These are phyloP conservation scores for Coenonympha arcania DNA, from an alignment of 2,888 invertebrate genomes.

Conservation along the genomic window DNA sequence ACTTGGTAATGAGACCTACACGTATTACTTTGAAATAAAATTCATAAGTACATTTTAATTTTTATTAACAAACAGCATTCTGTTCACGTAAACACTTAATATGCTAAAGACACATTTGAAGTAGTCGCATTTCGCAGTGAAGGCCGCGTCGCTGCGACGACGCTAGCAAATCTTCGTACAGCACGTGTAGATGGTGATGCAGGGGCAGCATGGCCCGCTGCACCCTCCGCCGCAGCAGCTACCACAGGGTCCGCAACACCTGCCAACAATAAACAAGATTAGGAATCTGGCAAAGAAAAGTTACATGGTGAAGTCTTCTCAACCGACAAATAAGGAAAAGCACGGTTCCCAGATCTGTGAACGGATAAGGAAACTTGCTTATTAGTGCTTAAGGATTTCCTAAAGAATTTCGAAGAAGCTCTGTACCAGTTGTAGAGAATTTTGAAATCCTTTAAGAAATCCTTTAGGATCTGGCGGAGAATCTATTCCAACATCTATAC, in stretches of 20 bases:
- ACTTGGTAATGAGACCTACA: no score
- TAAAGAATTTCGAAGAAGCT: no score
- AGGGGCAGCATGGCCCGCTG: conserved; percentile 48
- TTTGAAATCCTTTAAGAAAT: no score
- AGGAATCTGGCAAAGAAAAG: no score
- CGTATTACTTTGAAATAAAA: not conserved
- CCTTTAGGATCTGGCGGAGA: no score
- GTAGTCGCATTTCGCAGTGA: not conserved
- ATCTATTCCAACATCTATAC: no score
- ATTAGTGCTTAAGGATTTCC: no score
- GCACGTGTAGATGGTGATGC: conserved; percentile 62
- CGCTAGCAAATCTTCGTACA: conserved; percentile 63
- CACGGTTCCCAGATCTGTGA: no score
- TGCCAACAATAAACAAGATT: conserved; percentile 28
- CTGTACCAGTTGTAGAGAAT: no score
- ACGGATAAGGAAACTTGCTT: no score
- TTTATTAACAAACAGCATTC: conserved; percentile 6
- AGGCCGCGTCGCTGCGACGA: not conserved
- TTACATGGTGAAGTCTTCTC: no score
- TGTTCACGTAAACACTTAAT: conserved; percentile 6
- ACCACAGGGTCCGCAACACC: conserved; percentile 38
- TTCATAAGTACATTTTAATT: not conserved
- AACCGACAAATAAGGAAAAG: no score
- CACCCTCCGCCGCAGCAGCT: conserved; percentile 34
- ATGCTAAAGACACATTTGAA: conserved; percentile 3